phyloP scores from a whole-genome alignment of 2,113 vertebrate species.

The Rhinogobius similis region DNA sequence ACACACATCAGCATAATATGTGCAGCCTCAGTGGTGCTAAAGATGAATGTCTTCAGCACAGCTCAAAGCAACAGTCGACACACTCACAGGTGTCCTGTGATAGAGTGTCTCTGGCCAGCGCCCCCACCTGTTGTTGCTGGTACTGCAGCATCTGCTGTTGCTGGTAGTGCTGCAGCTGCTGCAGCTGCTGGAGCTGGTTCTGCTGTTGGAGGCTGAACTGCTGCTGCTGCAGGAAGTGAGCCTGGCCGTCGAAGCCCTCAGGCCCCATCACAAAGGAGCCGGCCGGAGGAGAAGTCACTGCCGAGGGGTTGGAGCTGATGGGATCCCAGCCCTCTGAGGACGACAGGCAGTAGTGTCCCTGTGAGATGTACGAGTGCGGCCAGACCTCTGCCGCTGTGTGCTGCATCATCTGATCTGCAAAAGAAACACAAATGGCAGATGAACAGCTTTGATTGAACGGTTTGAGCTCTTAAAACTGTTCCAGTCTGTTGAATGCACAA shows the following conservation, averaged over 20 bases:
- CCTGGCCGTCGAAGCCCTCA: constrained; percentile 72
- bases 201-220: constrained; percentile 77
- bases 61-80: not conserved
- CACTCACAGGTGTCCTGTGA: not conserved
- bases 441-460: no score
- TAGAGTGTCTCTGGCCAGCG: not conserved
- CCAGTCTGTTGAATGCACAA: not conserved
- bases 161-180: constrained; percentile 83
- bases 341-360: constrained; percentile 97
- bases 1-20: not conserved
- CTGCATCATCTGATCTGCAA: constrained; percentile 86
- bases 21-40: not conserved
- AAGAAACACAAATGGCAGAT: not conserved
- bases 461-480: not conserved
- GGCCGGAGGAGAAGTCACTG: constrained; percentile 87
- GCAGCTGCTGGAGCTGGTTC: constrained; percentile 79
- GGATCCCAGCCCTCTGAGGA: constrained; percentile 97
- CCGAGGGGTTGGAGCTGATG: constrained; percentile 88
- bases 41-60: not conserved
- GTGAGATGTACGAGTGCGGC: constrained; percentile 96
- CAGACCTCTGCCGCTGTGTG: constrained; percentile 89
- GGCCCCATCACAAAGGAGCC: constrained; percentile 83
- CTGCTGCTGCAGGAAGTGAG: constrained; percentile 76
- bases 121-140: constrained; percentile 70
- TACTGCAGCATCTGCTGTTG: constrained; percentile 82